Percentiles rank a stretch among this genome's conserved stretches.
Evolutionary conservation across 1,140 invertebrate genomes (phyloP).

Genomic region (Bombus pyrosoma): DNA sequence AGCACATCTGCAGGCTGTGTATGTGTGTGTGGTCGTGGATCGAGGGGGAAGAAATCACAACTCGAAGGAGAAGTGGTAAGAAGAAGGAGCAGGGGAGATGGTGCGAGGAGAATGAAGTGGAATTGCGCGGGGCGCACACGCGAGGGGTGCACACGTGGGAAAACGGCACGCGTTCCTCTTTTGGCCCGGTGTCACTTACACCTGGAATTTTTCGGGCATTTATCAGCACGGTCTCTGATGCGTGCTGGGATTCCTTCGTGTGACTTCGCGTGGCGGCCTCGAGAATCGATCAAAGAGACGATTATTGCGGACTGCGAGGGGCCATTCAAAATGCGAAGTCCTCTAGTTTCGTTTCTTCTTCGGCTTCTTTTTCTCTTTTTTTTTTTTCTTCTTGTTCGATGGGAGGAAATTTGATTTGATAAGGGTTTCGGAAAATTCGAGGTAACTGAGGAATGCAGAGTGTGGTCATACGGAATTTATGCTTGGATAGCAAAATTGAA

Average conservation of each 20-base stretch:
- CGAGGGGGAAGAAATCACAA: constrained; percentile 34
- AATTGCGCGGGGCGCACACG: constrained; percentile 61
- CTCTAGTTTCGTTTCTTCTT: background rate
- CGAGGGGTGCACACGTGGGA: constrained; percentile 74
- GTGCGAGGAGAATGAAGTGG: constrained; percentile 66
- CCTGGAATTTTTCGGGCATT: constrained; percentile 69
- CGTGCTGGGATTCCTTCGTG: constrained; percentile 50
- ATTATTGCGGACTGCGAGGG: constrained; percentile 36
- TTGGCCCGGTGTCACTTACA: constrained; percentile 69
- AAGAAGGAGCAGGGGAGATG: constrained; percentile 42
- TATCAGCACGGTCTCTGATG: constrained; percentile 51
- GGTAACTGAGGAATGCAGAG: background rate
- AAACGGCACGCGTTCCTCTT: constrained; percentile 76
- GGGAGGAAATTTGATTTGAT: background rate
- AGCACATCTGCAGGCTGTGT: constrained; percentile 57
- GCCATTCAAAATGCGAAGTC: background rate
- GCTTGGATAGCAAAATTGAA: background rate
- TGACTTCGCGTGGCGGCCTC: constrained; percentile 62
- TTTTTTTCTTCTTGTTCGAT: no score
- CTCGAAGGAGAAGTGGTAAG: constrained; percentile 33
- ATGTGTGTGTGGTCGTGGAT: constrained; percentile 34
- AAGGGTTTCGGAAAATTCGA: background rate
- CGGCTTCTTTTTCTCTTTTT: background rate
- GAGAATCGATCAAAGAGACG: constrained; percentile 35
- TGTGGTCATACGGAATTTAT: background rate